Conservation (phyloP, 2,797 vertebrate species). For the Hemibagrus guttatus region DNA sequence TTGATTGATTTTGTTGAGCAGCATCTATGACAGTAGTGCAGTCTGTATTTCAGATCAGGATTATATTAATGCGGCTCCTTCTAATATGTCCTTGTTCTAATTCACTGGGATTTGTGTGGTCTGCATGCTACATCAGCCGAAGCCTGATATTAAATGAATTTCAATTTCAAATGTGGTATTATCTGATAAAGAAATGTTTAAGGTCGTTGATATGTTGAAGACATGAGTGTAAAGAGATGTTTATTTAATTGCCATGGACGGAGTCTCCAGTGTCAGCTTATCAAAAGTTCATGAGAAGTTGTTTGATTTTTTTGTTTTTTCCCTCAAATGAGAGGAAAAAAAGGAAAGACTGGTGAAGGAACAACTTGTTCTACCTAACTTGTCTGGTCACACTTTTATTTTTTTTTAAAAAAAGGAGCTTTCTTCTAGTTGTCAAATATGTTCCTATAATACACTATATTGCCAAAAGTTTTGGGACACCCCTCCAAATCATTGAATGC, state of each 20-base stretch:
- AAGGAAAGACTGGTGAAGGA: no score
- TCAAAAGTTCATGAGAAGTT: neutral
- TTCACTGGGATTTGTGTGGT: neutral
- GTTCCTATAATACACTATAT: no score
- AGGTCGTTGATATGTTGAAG: neutral
- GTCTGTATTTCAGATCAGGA: neutral
- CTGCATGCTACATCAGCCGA: neutral
- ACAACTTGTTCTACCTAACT: neutral
- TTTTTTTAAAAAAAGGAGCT: no score
- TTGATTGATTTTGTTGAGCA: neutral
- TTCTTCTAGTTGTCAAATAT: no score
- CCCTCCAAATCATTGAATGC: no score
- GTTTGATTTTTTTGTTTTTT: neutral
- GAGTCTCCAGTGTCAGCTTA: neutral
- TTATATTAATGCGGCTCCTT: no score
- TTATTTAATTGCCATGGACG: neutral
- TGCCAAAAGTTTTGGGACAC: no score
- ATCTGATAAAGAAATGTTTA: neutral
- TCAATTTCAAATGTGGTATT: neutral
- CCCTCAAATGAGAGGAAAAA: neutral
- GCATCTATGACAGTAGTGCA: neutral
- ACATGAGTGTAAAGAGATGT: neutral
- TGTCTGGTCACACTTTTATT: neutral
- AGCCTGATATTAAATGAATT: no score
- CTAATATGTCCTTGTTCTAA: neutral